Base-by-base conservation (phyloP, 2,797 vertebrate species). In the Cyclopterus lumpus region DNA sequence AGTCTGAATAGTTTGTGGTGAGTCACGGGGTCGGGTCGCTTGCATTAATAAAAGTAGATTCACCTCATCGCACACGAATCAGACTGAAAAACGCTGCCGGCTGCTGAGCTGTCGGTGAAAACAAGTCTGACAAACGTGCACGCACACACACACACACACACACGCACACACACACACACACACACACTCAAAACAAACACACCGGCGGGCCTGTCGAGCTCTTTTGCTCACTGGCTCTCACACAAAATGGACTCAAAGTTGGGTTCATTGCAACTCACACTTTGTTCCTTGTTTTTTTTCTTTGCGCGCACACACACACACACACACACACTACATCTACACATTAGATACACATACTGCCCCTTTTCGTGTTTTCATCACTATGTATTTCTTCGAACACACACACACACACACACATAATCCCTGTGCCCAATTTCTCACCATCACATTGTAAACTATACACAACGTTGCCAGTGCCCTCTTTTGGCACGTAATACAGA, bases 1-100 rank as follows among this genome's bases (percentile, higher is more conserved):
- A 75, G 76, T 55, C 62, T 80, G 81, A 85, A 81, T 36, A 18
- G 60, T 80, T 65, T 59, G 40, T 6, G n/a, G 40, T 90, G 90
- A 93, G 80, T 91, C 89, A 90, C 42, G 11, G 76, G 85, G 88
- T 74, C 36, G 38, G 83, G 85, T 67, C 3, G 59, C 71, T 59
- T 32, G 6, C 73, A 46, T 77, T 75, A 73, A 75, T 2, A 28
- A n/a, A 28, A 28, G 26, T 28, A 26, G 76, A 84, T 84, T 86
- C 79, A 76, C 77, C 68, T 86, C 77, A 22, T 59, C 59, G 11
- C 75, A 20, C 71, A 68, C 24, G 6, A 81, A 84, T 67, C 81
- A 80, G 83, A 88, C 79, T 60, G 77, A 83, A 82, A 34, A 88
- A 74, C 1, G 71, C 88, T 82, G 73, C 59, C n/a, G 84, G 86